Evolutionary conservation across 2,797 vertebrate genomes (phyloP), one percentile per base, ranked within the genome.

Genomic region (Discoglossus pictus): DNA sequence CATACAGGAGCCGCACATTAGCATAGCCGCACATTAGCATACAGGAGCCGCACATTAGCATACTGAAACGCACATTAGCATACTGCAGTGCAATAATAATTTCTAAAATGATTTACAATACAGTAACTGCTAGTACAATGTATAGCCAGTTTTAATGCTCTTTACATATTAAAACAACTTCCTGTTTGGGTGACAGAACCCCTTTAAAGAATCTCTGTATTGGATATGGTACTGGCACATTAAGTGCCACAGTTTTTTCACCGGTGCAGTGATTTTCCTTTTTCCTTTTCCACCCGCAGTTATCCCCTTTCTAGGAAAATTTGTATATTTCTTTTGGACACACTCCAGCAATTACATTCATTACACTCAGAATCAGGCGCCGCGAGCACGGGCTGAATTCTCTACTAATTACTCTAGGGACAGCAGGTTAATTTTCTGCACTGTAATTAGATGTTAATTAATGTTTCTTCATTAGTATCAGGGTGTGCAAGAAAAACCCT

Each of bases 361-460:
- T 61, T 68, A 61, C 48, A 54, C 48, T 61, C 38, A 61, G 65
- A 68, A 61, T 47, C 27, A 61, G 66, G 47, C 35, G 39, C 58
- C 23, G 58, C 47, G 61, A 38, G 40, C 66, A 38, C 15, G 42
- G 66, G 66, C 66, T 68, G 58, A 68, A 68, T 61, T 68, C 58
- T 47, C 34, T 54, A 60, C 48, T 68, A 68, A 68, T 68, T 61
- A 68, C 66, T 68, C 66, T 39, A 53, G 66, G 66, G 66, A 68
- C 66, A 53, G 56, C 27, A 61, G 66, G 56, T 68, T 68, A 54
- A 68, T 68, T 68, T 68, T 68, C 66, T 68, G 66, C 58, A 54
- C 66, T 54, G 66, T 61, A 68, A 68, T 68, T 68, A 68, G 66
- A 68, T 68, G 66, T 68, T 68, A 68, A 68, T 68, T 60, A 68